Base-by-base conservation (phyloP, 2,797 vertebrate genomes). In the Nannoperca australis region DNA sequence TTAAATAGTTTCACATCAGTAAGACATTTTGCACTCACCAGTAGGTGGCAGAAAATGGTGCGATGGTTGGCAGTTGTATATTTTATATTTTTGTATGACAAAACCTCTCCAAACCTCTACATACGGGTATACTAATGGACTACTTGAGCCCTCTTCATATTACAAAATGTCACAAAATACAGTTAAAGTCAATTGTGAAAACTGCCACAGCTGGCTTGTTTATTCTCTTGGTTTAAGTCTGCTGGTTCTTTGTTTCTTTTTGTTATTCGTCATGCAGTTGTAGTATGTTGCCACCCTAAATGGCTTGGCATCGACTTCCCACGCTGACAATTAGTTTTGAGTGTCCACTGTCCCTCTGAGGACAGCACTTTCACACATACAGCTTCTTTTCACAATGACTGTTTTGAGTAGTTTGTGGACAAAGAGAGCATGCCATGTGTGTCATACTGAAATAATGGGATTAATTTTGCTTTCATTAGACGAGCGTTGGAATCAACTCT, bases 381-480 rank as follows among this genome's bases (percentile, higher is more conserved):
- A 22, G 69, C 60, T 20, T 72, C 71, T 68, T 82, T 70, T 63
- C 67, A 86, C 70, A 73, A 54, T 71, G 70, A 60, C 74, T 80
- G 58, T 86, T 89, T 85, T 66, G 42, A 85, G 56, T 79, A 70
- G 66, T 87, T 73, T 72, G 71, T 62, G 51, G 72, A 86, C 65
- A 84, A 83, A 85, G 66, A 58, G 66, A 71, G 70, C 22, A n/a
- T 20, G 59, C 42, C 50, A 38, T n/a, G 76, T 76, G 53, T 70
- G 81, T 72, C 85, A 73, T 44, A 65, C 68, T 81, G 64, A 87
- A 91, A 92, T 85, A 91, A 90, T 73, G 70, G 87, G 74, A 87
- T 88, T 91, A 68, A 86, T 92, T 90, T 90, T 70, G 68, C 84
- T 89, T 91, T 91, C 82, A 86, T 82, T 73, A 58, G 65, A 84